Conservation (phyloP, 2,797 vertebrate species). For the Oreochromis mossambicus region DNA sequence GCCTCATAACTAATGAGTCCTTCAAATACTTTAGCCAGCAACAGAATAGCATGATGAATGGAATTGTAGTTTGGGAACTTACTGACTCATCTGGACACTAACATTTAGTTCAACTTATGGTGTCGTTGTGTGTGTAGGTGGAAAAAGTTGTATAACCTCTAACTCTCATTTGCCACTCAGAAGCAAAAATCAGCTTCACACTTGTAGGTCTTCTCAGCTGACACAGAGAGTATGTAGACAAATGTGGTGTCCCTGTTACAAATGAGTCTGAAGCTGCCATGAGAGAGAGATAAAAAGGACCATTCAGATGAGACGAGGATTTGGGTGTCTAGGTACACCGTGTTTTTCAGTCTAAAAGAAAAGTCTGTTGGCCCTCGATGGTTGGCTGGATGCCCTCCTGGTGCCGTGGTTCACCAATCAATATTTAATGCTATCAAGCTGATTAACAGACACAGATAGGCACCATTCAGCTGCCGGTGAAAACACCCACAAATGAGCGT, state of each 20-base stretch:
- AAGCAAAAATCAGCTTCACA: background rate
- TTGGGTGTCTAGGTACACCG: constrained; percentile 1
- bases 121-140: background rate
- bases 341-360: constrained; percentile 33
- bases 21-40: constrained; percentile 1
- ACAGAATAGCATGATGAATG: background rate
- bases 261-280: constrained; percentile 43
- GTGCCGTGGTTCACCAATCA: constrained; percentile 20
- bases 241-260: constrained; percentile 25
- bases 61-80: background rate
- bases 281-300: constrained; percentile 44
- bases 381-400: constrained; percentile 18
- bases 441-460: constrained; percentile 12
- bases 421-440: constrained; percentile 40
- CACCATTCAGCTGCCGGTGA: background rate
- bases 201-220: background rate
- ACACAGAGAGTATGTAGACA: constrained; percentile 12
- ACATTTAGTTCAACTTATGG: background rate
- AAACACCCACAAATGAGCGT: background rate
- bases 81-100: background rate
- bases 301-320: constrained; percentile 33
- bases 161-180: background rate
- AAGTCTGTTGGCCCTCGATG: background rate
- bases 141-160: background rate
- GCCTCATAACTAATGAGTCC: background rate